Percentiles rank a stretch among this genome's conserved stretches.
Evolutionary conservation across 2,888 invertebrate genomes (phyloP).

Genomic region (Balanococcus diminutus): DNA sequence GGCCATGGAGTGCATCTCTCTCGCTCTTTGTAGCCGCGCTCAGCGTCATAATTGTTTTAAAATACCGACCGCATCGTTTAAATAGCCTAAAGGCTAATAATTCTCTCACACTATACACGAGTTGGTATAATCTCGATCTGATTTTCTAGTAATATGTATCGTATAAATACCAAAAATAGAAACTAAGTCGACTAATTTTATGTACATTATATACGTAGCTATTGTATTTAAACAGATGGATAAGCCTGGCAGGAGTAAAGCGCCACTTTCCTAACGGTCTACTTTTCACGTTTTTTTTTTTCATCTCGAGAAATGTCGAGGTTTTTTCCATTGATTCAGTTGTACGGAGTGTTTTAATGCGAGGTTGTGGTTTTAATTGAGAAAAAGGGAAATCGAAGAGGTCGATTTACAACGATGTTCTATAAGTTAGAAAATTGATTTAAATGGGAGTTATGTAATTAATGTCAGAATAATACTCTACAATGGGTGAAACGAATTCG

Average conservation of each 20-base stretch:
- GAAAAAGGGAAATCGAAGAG: not conserved
- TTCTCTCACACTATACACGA: not conserved
- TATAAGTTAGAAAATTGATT: no score
- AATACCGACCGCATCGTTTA: slow-evolving; percentile 21
- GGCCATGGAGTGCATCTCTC: not conserved
- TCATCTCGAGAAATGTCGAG: not conserved
- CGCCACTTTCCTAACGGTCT: not conserved
- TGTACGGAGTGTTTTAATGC: not conserved
- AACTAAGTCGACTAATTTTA: slow-evolving; percentile 25
- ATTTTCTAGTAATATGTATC: not conserved
- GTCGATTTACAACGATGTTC: no score
- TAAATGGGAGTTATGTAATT: no score
- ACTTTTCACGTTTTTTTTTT: not conserved
- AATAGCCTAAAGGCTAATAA: not conserved
- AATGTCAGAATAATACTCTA: no score
- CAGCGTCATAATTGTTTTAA: slow-evolving; percentile 19
- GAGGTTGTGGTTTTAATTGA: not conserved
- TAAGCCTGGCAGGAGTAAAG: not conserved
- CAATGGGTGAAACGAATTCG: no score
- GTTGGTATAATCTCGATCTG: not conserved
- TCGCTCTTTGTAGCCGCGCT: not conserved
- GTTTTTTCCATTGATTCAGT: not conserved
- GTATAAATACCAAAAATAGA: slow-evolving; percentile 7
- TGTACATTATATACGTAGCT: not conserved
- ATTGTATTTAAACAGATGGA: not conserved